Evolutionary conservation across 2,113 vertebrate species (phyloP).

Genomic region (Alaudala cheleensis): DNA sequence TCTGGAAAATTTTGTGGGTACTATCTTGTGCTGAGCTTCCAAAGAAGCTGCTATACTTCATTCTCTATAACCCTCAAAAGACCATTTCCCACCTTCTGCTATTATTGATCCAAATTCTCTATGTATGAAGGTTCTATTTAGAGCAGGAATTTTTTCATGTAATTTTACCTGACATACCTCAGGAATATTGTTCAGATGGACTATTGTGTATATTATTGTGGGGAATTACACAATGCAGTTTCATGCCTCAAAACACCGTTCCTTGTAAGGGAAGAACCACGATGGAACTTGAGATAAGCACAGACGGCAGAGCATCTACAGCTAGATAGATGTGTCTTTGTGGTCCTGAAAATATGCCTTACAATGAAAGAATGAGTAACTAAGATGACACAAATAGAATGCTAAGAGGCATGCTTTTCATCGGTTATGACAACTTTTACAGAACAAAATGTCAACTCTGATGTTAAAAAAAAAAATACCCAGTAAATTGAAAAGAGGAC

Average conservation of each 20-base stretch:
- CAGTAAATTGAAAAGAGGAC: neutral
- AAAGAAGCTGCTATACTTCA: neutral
- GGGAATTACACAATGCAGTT: neutral
- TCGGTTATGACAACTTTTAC: neutral
- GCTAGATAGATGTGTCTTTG: neutral
- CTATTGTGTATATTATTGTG: neutral
- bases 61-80: neutral
- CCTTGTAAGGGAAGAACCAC: accelerated
- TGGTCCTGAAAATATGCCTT: neutral
- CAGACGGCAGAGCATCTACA: neutral
- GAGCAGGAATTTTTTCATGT: neutral
- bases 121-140: neutral
- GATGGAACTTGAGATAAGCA: no score
- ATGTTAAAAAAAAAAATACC: neutral
- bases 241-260: neutral
- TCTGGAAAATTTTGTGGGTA: neutral
- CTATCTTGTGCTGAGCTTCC: neutral
- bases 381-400: neutral
- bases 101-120: neutral
- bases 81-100: neutral
- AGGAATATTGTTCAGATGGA: neutral
- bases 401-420: neutral
- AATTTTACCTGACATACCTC: neutral
- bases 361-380: neutral
- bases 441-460: neutral